phyloP scores from a whole-genome alignment of 1,140 invertebrate species.

The Brachystomella parvula region DNA sequence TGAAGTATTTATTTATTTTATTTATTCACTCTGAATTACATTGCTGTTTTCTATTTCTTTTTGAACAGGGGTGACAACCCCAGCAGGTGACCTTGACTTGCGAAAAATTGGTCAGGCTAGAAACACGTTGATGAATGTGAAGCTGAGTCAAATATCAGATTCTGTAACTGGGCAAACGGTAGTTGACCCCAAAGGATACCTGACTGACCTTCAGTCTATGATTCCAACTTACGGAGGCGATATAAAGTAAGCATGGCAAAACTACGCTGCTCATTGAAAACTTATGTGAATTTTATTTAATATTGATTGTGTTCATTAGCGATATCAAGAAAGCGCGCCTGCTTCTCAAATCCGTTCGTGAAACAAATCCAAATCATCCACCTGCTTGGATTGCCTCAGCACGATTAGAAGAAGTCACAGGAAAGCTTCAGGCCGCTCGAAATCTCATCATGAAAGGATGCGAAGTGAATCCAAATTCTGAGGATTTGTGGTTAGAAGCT shows the following conservation, averaged over 20 bases:
- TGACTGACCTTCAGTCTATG: slow-evolving; percentile 98
- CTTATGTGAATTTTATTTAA: not conserved
- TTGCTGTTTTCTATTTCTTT: slow-evolving; percentile 3
- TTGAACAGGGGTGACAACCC: slow-evolving; percentile 54
- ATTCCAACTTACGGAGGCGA: slow-evolving; percentile 96
- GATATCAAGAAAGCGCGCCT: slow-evolving; percentile 97
- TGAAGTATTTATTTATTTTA: slow-evolving; percentile 7
- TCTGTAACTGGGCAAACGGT: slow-evolving; percentile 98
- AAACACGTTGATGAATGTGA: slow-evolving; percentile 99
- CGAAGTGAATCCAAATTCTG: slow-evolving; percentile 90
- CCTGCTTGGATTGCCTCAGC: slow-evolving; percentile 99
- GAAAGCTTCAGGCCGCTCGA: slow-evolving; percentile 93
- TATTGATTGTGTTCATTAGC: slow-evolving; percentile 43
- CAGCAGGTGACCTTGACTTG: slow-evolving; percentile 88
- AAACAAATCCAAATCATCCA: slow-evolving; percentile 98
- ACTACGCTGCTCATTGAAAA: not conserved
- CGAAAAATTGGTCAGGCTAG: slow-evolving; percentile 97
- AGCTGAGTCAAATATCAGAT: slow-evolving; percentile 95
- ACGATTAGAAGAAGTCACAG: slow-evolving; percentile 95
- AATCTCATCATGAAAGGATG: slow-evolving; percentile 97
- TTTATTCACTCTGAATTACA: not conserved
- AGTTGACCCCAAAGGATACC: slow-evolving; percentile 97
- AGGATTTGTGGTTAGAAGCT: slow-evolving; percentile 97
- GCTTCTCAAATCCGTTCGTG: slow-evolving; percentile 92
- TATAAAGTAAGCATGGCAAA: slow-evolving; percentile 61